These are phyloP conservation scores for Zosterops japonicus DNA, from an alignment of 2,113 vertebrate species.

Conservation along the genomic window DNA sequence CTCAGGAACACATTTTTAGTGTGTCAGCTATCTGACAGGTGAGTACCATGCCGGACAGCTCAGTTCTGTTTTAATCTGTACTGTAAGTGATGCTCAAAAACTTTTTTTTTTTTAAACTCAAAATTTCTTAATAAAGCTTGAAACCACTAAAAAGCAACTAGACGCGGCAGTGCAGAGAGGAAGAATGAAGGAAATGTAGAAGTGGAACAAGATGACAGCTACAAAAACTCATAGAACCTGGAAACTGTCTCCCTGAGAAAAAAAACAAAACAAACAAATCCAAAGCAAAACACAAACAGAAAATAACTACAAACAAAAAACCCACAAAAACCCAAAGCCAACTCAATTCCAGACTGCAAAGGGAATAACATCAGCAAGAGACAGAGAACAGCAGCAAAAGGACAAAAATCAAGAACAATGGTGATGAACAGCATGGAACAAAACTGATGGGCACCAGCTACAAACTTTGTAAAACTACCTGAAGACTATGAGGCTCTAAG, in stretches of 20 bases:
- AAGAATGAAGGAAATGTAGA: background rate
- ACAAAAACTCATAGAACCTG: background rate
- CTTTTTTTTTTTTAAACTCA: background rate
- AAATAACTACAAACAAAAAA: background rate
- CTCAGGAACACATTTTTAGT: background rate
- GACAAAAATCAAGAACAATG: background rate
- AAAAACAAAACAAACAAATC: background rate
- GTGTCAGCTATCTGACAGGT: background rate
- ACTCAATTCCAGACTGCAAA: background rate
- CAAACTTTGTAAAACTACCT: background rate
- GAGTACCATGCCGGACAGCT: background rate
- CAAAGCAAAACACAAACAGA: background rate
- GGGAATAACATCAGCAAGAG: background rate
- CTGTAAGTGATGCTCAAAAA: background rate
- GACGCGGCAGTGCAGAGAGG: background rate
- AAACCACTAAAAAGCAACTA: background rate
- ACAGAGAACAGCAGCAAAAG: background rate
- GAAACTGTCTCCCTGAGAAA: background rate
- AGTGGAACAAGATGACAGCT: background rate
- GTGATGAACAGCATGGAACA: background rate
- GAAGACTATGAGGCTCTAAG: background rate
- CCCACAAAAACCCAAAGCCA: background rate
- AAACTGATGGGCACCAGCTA: background rate
- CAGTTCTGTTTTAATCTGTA: background rate
- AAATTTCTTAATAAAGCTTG: background rate